Evolutionary conservation across 2,797 vertebrate genomes (phyloP).

Genomic region (Columba guinea): DNA sequence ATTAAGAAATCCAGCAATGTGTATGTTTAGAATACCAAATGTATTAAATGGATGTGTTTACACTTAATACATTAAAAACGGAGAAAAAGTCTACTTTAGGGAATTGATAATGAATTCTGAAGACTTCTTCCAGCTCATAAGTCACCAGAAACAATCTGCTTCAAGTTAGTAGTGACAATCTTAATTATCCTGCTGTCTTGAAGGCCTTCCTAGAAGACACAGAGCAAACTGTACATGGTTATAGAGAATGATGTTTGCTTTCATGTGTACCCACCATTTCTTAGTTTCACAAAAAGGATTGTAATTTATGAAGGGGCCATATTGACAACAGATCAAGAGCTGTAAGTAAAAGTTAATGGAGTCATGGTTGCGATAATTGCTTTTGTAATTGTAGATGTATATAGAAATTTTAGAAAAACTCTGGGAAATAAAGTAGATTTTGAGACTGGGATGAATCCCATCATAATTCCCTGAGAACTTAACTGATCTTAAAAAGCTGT

Average conservation of each 20-base stretch:
- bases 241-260: not conserved
- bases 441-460: not conserved
- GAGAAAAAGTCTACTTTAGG: not conserved
- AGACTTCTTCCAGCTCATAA: not conserved
- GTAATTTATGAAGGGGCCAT: not conserved
- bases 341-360: not conserved
- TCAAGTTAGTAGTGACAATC: not conserved
- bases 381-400: not conserved
- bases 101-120: not conserved
- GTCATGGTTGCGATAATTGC: not conserved
- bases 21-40: slow-evolving; percentile 45
- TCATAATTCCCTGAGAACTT: not conserved
- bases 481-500: not conserved
- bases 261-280: not conserved
- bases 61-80: slow-evolving; percentile 16
- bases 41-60: slow-evolving; percentile 6
- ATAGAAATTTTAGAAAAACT: not conserved
- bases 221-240: not conserved
- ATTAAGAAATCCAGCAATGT: slow-evolving; percentile 10
- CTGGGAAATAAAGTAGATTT: not conserved
- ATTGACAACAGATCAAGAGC: not conserved
- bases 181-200: not conserved
- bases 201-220: not conserved
- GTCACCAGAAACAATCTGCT: slow-evolving; percentile 34
- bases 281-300: not conserved